Percentiles rank a stretch among this genome's conserved stretches.
Evolutionary conservation across 2,888 invertebrate genomes (phyloP).

Genomic region (Tachina grossa): DNA sequence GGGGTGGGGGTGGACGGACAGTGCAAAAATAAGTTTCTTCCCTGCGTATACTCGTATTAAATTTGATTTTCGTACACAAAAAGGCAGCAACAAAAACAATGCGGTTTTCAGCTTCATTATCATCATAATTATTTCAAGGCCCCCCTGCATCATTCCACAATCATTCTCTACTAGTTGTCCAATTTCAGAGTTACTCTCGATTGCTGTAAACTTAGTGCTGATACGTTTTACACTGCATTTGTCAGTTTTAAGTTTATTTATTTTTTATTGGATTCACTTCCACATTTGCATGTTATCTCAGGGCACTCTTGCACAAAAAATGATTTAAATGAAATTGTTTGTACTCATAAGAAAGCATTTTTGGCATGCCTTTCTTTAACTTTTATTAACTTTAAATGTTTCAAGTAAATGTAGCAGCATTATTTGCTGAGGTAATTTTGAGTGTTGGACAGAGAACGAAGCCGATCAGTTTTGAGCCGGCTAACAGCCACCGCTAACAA

Average conservation of each 20-base stretch:
- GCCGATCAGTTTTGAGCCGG: too few species aligned
- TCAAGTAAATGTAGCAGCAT: neutral
- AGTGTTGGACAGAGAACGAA: neutral
- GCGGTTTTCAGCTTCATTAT: slow-evolving; percentile 40
- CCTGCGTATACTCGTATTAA: neutral
- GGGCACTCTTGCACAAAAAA: neutral
- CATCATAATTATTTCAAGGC: neutral
- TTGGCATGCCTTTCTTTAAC: slow-evolving; percentile 26
- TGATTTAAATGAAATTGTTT: slow-evolving; percentile 42
- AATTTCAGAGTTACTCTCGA: slow-evolving; percentile 3
- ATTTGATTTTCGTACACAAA: neutral
- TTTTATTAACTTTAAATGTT: slow-evolving; percentile 32
- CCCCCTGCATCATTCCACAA: neutral
- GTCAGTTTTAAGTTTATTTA: neutral
- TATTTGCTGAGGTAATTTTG: neutral
- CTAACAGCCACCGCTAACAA: too few species aligned
- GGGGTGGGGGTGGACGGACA: neutral
- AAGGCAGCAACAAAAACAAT: neutral
- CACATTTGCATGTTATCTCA: neutral
- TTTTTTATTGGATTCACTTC: neutral
- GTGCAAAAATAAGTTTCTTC: neutral
- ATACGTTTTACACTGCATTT: slow-evolving; percentile 18
- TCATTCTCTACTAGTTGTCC: neutral
- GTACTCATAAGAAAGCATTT: slow-evolving; percentile 23
- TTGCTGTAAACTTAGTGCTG: slow-evolving; percentile 20